Base-by-base conservation (phyloP, 2,797 vertebrate genomes). In the Hyperoplus immaculatus region DNA sequence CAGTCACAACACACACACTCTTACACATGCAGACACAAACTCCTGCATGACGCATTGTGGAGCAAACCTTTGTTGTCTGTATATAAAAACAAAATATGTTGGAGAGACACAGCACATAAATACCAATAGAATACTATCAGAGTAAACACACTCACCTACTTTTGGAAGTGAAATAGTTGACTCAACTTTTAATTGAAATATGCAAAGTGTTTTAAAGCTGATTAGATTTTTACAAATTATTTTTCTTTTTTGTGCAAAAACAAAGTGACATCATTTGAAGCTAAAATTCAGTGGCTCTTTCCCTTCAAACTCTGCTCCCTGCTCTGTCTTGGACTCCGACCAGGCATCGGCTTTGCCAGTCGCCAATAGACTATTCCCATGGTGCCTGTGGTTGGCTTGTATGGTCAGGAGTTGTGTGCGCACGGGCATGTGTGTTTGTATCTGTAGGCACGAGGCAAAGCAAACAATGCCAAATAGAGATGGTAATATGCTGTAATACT, bases 301-400 rank as follows among this genome's bases (percentile, higher is more conserved):
- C 77, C 50, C 49, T 54, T 78, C 77, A 66, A 78, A 72, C 63
- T 81, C 59, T 77, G 42, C 65, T 55, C 81, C 78, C 75, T 77
- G 79, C 87, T 85, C 85, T 67, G 77, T 81, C 69, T 90, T 94
- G 92, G 93, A 92, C 70, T 72, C 86, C 72, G 77, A 90, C 91
- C 89, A 92, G 90, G 81, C 87, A 67, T 86, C 90, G 71, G 92
- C 92, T 93, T 87, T 88, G 88, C 87, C 82, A 83, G 72, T 81
- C 80, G 92, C 91, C 91, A 93, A 85, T 86, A 86, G 78, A 90
- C 88, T 89, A 85, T 92, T 93, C 88, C 84, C 90, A 80, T 75
- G 90, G 87, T 86, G 79, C 81, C 83, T 91, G 91, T 87, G 88
- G 92, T 94, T 92, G 92, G 92, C 87, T 92, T 89, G 87, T 87